phyloP scores from a whole-genome alignment of 2,888 invertebrate genomes.

The Catocala fraxini region DNA sequence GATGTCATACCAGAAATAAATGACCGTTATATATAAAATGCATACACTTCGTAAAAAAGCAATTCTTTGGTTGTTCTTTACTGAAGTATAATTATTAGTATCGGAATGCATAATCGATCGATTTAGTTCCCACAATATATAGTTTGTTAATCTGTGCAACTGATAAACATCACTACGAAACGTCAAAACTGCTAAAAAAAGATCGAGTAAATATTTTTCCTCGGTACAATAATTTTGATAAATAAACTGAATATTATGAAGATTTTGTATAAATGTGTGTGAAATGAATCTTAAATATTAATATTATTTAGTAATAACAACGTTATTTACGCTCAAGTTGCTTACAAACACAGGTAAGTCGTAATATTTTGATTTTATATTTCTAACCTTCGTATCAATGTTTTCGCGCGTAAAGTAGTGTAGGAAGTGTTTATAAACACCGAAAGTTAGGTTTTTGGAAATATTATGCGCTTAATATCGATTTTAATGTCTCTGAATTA shows the following conservation, averaged over 20 bases:
- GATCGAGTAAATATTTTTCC: slow-evolving; percentile 56
- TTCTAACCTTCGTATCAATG: slow-evolving; percentile 59
- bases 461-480: slow-evolving; percentile 31
- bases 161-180: slow-evolving; percentile 28
- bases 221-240: slow-evolving; percentile 16
- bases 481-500: slow-evolving; percentile 58
- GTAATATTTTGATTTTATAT: slow-evolving; percentile 33
- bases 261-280: slow-evolving; percentile 30
- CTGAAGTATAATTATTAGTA: too few relatives aligned
- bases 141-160: slow-evolving; percentile 28
- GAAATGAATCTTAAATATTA: slow-evolving; percentile 19
- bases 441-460: slow-evolving; percentile 18
- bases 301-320: slow-evolving; percentile 7
- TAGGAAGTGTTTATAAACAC: slow-evolving; percentile 52
- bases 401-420: slow-evolving; percentile 65
- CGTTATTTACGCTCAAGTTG: slow-evolving; percentile 1
- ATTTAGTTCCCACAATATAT: slow-evolving; percentile 6
- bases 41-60: too few relatives aligned
- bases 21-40: too few relatives aligned
- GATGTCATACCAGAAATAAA: too few relatives aligned
- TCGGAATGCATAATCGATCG: neutral
- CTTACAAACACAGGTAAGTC: slow-evolving; percentile 47
- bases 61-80: too few relatives aligned
- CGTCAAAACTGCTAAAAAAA: slow-evolving; percentile 47
- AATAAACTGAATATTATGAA: slow-evolving; percentile 25